Conservation (phyloP, 2,113 vertebrate genomes). For the Podarcis cretensis region DNA sequence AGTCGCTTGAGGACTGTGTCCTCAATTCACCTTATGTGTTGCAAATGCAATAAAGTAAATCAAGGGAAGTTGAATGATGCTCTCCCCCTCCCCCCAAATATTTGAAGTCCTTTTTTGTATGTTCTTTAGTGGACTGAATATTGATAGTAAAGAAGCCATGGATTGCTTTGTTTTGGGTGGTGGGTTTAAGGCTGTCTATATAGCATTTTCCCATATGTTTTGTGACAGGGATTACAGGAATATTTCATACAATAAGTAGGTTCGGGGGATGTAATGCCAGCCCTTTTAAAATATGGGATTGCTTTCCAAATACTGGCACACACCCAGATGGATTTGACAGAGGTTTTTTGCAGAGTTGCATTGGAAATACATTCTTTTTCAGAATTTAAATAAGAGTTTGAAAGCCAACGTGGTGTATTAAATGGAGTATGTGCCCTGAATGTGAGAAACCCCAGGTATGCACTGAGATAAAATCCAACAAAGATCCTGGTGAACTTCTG, state of each 20-base stretch:
- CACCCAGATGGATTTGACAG: not conserved
- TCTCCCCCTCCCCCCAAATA: not conserved
- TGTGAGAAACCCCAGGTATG: too few species aligned
- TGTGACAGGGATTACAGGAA: not conserved
- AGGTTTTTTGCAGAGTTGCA: not conserved
- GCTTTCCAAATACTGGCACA: not conserved
- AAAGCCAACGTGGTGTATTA: not conserved
- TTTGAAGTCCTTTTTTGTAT: not conserved
- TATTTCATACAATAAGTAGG: not conserved
- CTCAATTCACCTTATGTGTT: slow-evolving; percentile 8
- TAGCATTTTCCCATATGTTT: not conserved
- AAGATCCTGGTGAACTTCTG: not conserved
- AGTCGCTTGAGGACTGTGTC: not conserved
- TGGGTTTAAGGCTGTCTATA: not conserved
- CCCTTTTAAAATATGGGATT: not conserved
- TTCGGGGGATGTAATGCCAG: not conserved
- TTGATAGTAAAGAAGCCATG: not conserved
- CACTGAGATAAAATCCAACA: not conserved
- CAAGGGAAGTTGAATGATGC: not conserved
- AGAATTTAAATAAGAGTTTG: not conserved
- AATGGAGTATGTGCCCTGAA: not conserved
- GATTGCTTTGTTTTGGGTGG: not conserved
- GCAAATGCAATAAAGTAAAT: not conserved
- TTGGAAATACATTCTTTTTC: not conserved
- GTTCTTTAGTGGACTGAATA: not conserved